Conservation (phyloP, 2,888 invertebrate species). For the Agelastica alni region DNA sequence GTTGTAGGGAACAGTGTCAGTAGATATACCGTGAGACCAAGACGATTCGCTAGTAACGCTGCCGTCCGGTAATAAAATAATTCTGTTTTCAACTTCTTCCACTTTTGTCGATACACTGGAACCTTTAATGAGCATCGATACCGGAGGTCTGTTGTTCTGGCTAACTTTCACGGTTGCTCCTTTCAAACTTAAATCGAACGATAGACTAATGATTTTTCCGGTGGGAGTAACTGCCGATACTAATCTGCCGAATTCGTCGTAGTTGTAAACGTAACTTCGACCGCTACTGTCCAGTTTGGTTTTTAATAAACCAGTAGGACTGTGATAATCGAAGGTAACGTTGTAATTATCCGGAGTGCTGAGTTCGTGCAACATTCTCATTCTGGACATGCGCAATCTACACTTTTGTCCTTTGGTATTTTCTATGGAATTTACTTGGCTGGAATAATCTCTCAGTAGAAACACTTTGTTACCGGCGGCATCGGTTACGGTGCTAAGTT, state of each 20-base stretch:
- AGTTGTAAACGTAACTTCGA: slow-evolving; percentile 89
- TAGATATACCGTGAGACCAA: slow-evolving; percentile 86
- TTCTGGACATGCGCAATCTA: slow-evolving; percentile 86
- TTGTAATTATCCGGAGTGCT: slow-evolving; percentile 93
- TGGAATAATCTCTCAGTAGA: slow-evolving; percentile 79
- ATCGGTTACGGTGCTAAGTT: slow-evolving; percentile 90
- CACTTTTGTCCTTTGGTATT: slow-evolving; percentile 93
- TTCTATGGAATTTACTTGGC: slow-evolving; percentile 91
- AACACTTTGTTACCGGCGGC: slow-evolving; percentile 90
- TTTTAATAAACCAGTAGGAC: slow-evolving; percentile 84
- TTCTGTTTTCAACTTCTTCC: slow-evolving; percentile 82
- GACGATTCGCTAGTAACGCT: slow-evolving; percentile 80
- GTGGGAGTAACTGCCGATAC: slow-evolving; percentile 93
- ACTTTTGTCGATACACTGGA: slow-evolving; percentile 81
- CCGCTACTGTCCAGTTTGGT: slow-evolving; percentile 89
- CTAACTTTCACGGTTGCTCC: slow-evolving; percentile 86
- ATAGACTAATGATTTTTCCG: slow-evolving; percentile 87
- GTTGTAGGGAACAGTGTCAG: slow-evolving; percentile 89
- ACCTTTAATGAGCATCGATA: slow-evolving; percentile 85
- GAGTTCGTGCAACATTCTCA: slow-evolving; percentile 88
- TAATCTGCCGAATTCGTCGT: slow-evolving; percentile 91
- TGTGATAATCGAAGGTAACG: slow-evolving; percentile 91
- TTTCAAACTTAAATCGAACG: slow-evolving; percentile 87
- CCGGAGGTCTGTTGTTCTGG: slow-evolving; percentile 80
- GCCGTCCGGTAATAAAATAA: slow-evolving; percentile 79